Base-by-base conservation (phyloP, 2,888 invertebrate species). In the Neocrepidodera transversa region DNA sequence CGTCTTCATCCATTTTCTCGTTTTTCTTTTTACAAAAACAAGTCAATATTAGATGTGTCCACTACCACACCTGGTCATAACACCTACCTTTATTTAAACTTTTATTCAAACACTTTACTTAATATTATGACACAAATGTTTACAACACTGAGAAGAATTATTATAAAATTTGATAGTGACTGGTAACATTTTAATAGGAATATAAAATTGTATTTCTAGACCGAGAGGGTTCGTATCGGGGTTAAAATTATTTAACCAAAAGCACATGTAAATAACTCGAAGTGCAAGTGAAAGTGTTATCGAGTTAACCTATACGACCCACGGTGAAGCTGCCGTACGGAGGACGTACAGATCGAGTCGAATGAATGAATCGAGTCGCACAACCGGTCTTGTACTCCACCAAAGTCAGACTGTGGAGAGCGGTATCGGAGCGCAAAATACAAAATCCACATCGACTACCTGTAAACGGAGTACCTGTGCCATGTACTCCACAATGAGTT, bases 1-100 rank as follows among this genome's bases (percentile, higher is more conserved):
- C 87, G 70, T 86, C 86, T 68, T 84, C 85, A 65, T 85, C 81
- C 86, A 87, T 86, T 74, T 71, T 71, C 13, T n/a, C 32, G 11
- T 28, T 51, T 60, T 57, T 58, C 55, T 45, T 54, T 45, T 61
- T 62, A 63, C 64, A 66, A 66, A 71, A 68, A 56, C 64, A 65
- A 66, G 48, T 60, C 60, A 58, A 63, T 61, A 66, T 62, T 62
- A 67, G 45, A 50, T 54, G 53, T 63, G 58, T 60, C 63, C 61
- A 60, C 67, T 61, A 58, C 65, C 59, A 68, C 69, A 70, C 70
- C 68, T 68, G 63, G 67, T 61, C 58, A 61, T 60, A 71, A 71
- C 75, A 71, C 74, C 74, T 74, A 74, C 74, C 69, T 71, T 66
- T 68, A 68, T 66, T 69, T 65, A 68, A 70, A 69, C 66, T 67